These are phyloP conservation scores for Etheostoma cragini DNA, from an alignment of 2,113 vertebrate species.

Conservation along the genomic window DNA sequence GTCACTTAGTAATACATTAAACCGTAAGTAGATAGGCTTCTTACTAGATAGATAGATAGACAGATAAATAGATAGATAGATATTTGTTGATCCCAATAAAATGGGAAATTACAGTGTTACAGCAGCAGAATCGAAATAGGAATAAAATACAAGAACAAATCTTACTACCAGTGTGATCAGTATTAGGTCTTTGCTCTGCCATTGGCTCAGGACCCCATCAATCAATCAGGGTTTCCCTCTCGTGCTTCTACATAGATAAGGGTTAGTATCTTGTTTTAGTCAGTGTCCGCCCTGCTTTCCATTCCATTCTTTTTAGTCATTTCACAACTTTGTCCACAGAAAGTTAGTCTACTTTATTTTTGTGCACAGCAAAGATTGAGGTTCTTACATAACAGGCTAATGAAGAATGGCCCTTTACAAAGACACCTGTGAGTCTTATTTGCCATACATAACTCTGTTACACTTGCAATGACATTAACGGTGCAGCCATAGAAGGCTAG, in stretches of 20 bases:
- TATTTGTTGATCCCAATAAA: too few relatives aligned
- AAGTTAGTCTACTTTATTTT: neutral
- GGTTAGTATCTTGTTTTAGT: neutral
- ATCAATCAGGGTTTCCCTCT: neutral
- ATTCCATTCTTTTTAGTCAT: neutral
- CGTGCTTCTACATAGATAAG: too few relatives aligned
- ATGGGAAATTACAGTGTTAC: too few relatives aligned
- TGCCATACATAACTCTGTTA: conserved; percentile 43
- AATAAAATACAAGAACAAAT: too few relatives aligned
- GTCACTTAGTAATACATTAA: too few relatives aligned
- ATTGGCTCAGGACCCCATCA: neutral
- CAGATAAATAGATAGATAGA: too few relatives aligned
- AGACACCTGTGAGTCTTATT: conserved; percentile 32
- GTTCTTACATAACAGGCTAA: conserved; percentile 6
- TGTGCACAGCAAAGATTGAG: neutral
- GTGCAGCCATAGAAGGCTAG: conserved; percentile 52
- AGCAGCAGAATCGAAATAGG: too few relatives aligned
- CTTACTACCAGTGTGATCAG: neutral
- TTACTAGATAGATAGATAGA: too few relatives aligned
- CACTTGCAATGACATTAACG: conserved; percentile 49
- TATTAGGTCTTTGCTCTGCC: too few relatives aligned
- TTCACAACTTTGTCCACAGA: neutral
- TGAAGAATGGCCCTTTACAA: neutral
- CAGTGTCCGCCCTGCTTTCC: neutral
- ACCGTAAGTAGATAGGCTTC: neutral